Evolutionary conservation across 2,797 vertebrate species (phyloP).

Genomic region (Lepilemur septentrionalis): DNA sequence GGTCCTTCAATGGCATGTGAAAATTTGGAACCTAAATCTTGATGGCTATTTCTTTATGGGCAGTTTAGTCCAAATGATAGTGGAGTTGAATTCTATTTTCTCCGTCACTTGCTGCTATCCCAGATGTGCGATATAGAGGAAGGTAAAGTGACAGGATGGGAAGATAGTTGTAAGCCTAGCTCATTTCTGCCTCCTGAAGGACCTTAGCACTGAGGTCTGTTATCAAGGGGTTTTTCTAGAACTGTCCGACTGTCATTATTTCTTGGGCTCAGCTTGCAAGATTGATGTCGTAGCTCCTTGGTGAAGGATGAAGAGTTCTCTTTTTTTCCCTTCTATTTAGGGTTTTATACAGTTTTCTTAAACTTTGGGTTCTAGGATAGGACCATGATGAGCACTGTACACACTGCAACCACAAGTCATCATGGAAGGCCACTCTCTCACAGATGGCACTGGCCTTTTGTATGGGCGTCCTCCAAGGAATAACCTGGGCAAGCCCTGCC

Average conservation of each 20-base stretch:
- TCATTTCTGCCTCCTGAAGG: background rate
- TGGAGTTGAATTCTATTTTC: background rate
- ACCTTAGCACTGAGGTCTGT: background rate
- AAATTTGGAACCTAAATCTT: background rate
- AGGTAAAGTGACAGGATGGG: background rate
- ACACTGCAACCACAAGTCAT: background rate
- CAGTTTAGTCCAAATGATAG: background rate
- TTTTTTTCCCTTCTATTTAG: background rate
- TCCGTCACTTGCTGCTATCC: background rate
- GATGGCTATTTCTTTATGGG: background rate
- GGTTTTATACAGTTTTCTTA: background rate
- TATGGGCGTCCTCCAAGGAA: background rate
- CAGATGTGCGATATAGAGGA: background rate
- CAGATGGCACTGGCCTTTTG: background rate
- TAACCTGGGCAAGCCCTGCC: background rate
- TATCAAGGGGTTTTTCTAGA: background rate
- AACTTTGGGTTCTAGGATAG: slow-evolving; percentile 10
- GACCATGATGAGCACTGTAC: background rate
- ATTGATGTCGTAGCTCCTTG: background rate
- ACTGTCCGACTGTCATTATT: background rate
- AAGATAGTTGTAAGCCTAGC: background rate
- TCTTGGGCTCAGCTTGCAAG: background rate
- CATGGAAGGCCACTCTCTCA: background rate
- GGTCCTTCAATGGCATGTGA: background rate
- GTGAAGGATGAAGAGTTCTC: background rate